These are phyloP conservation scores for Catharus ustulatus DNA, from an alignment of 2,797 vertebrate genomes.

Conservation along the genomic window DNA sequence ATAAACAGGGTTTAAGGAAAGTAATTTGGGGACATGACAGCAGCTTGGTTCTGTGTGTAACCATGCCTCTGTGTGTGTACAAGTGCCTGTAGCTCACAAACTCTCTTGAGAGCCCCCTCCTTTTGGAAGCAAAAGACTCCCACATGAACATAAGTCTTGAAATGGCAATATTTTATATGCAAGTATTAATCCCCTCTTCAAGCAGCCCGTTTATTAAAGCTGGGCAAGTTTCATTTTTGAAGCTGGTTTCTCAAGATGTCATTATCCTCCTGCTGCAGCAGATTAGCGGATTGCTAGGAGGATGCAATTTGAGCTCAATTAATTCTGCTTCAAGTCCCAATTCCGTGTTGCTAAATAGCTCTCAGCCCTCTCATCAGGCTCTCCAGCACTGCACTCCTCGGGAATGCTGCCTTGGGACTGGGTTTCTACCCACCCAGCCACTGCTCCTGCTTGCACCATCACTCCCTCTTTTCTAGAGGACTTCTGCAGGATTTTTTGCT, in stretches of 20 bases:
- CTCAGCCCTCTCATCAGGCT: slow-evolving; percentile 35
- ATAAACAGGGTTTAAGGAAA: slow-evolving; percentile 47
- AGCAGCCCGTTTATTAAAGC: slow-evolving; percentile 41
- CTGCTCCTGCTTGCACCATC: rapidly evolving
- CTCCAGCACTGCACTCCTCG: neutral
- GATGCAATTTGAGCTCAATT: slow-evolving; percentile 78
- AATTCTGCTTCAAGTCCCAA: slow-evolving; percentile 77
- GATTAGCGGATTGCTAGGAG: slow-evolving; percentile 73
- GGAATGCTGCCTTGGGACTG: neutral
- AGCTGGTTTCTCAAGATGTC: slow-evolving; percentile 58
- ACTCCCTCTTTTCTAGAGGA: neutral
- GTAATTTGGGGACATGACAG: slow-evolving; percentile 33
- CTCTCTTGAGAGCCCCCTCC: slow-evolving; percentile 22
- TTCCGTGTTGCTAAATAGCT: slow-evolving; percentile 67
- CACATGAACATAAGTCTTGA: neutral
- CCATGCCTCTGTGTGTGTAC: neutral
- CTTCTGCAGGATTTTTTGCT: neutral
- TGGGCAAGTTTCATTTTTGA: slow-evolving; percentile 45
- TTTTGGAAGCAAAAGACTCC: neutral
- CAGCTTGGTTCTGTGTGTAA: slow-evolving; percentile 13
- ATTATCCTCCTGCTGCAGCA: slow-evolving; percentile 76
- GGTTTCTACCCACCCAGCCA: neutral
- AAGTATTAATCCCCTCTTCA: slow-evolving; percentile 44
- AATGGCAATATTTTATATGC: neutral
- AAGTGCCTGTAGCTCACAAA: neutral